Evolutionary conservation across 2,888 invertebrate species (phyloP), one percentile per base, ranked within the genome.

Genomic region (Rotaria magnacalcarata): DNA sequence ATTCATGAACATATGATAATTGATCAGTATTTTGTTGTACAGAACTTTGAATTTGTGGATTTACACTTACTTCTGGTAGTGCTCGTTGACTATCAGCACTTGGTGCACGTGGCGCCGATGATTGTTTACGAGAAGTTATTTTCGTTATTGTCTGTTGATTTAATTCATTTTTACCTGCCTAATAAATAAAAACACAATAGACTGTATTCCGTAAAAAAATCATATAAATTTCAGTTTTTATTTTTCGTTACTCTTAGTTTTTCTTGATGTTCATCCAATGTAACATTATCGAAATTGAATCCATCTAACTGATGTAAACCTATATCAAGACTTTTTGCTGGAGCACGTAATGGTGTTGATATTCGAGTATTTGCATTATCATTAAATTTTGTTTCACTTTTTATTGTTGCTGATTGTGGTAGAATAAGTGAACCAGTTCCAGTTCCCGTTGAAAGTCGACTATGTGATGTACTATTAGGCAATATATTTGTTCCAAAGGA

Each of bases 21-120:
- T 41, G 74, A n/a, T 74, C 43, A 24, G 21, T 43, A 67, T 67
- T 67, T 80, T 14, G 34, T 47, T 43, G 75, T 80, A 80, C 75
- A 43, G 75, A 21, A 80, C 75, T 80, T 47, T 80, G 41, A 80
- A 80, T 80, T 41, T 47, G 75, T 80, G 75, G 75, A 80, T 80
- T 43, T n/a, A 80, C 43, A 47, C 75, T 80, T 19, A 80, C 75
- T 24, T 80, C 75, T 8, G 75, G 75, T 14, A 80, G 10, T 34
- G 67, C 11, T 4, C 67, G 67, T 67, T 67, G 67, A 67, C 34
- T 67, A 34, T 67, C 67, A 14, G 34, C 67, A 67, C 27, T 67
- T 34, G 67, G 67, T 67, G 27, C 27, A 34, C 67, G 67, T 67
- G 67, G 34, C 7, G 67, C 34, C 0, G 16, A 1, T 47, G 75